Conservation (phyloP, 2,113 vertebrate genomes). For the Hiodon tergisus region DNA sequence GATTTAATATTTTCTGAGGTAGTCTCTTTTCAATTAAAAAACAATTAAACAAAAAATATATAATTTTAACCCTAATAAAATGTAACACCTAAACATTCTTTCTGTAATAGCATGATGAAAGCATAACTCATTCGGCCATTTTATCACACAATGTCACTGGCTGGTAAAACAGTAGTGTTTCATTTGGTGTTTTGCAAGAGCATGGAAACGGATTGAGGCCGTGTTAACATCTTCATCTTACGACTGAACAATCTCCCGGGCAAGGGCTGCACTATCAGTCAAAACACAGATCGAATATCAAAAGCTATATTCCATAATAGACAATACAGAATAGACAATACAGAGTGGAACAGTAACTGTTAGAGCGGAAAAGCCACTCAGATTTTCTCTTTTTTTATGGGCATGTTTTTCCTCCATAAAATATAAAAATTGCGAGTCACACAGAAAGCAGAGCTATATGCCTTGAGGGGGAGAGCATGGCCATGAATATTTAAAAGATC, state of each 20-base stretch:
- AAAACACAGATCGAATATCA: conserved; percentile 4
- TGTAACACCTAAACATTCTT: too few relatives aligned
- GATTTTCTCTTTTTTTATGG: not conserved
- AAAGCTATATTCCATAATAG: not conserved
- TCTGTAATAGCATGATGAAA: too few relatives aligned
- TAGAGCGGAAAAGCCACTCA: not conserved
- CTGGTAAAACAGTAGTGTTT: not conserved
- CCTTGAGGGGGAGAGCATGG: not conserved
- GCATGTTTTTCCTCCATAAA: conserved; percentile 6
- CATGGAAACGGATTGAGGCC: not conserved
- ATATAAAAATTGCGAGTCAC: conserved; percentile 11
- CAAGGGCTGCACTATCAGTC: conserved; percentile 5
- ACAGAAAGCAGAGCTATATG: conserved; percentile 5
- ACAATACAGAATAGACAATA: not conserved
- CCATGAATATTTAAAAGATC: conserved; percentile 21
- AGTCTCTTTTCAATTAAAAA: too few relatives aligned
- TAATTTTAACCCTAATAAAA: too few relatives aligned
- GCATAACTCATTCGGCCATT: too few relatives aligned
- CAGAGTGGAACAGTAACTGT: not conserved
- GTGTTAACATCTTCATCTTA: not conserved
- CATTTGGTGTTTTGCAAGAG: not conserved
- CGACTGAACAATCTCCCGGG: not conserved
- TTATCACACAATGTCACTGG: too few relatives aligned
- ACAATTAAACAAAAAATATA: too few relatives aligned
- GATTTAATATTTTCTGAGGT: too few relatives aligned